Evolutionary conservation across 1,140 invertebrate genomes (phyloP).

Genomic region (Leguminivora glycinivorella): DNA sequence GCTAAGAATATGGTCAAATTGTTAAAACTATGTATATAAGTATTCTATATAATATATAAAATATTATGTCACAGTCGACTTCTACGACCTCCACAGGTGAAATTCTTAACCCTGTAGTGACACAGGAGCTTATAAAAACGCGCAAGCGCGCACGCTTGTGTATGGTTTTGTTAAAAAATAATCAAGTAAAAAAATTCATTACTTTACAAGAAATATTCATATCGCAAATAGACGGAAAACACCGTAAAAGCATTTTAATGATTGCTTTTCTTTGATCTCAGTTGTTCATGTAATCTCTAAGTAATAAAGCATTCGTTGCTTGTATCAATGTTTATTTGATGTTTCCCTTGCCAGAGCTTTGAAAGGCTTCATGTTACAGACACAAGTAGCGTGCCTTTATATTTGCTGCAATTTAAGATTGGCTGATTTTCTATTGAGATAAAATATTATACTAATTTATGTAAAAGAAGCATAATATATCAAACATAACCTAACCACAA

Average conservation of each 20-base stretch:
- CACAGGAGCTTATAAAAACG: no score
- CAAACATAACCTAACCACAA: no score
- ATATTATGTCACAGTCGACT: no score
- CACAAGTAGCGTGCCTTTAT: neutral
- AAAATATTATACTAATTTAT: no score
- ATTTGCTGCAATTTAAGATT: neutral
- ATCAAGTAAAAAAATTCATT: neutral
- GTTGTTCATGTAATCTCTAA: neutral
- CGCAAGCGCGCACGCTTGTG: no score
- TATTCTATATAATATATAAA: no score
- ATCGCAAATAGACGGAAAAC: neutral
- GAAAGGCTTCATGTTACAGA: neutral
- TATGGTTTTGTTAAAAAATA: no score
- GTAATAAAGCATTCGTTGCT: neutral
- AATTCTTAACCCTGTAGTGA: no score
- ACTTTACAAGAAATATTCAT: neutral
- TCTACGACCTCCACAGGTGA: no score
- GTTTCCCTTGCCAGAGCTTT: neutral
- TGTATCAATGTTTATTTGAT: neutral
- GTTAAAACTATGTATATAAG: no score
- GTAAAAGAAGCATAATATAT: no score
- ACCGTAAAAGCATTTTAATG: slow-evolving; percentile 4
- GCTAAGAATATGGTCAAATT: no score
- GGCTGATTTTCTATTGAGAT: neutral
- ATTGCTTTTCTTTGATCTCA: slow-evolving; percentile 1